A percentile compares a stretch with the other conserved stretches of the same genome.
Conservation (phyloP, 2,888 invertebrate genomes). For the Idaea straminata region DNA sequence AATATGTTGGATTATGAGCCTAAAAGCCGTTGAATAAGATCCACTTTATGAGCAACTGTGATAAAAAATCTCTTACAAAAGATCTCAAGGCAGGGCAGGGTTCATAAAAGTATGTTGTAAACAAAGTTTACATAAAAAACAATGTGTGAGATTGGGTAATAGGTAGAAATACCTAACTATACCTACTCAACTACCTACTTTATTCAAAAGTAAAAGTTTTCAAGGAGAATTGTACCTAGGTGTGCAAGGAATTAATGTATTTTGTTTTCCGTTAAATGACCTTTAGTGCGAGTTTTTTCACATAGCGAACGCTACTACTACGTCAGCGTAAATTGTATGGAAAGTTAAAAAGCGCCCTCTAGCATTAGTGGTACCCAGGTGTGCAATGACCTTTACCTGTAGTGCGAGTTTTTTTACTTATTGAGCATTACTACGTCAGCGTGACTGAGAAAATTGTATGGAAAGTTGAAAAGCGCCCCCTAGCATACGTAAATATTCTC, state of each 20-base stretch:
- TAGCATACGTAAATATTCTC: no score
- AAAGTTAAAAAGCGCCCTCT: no score
- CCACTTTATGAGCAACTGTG: no score
- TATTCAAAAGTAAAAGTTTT: neutral
- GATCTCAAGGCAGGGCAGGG: neutral
- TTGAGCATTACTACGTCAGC: no score
- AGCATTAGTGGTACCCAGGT: neutral
- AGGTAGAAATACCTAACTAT: neutral
- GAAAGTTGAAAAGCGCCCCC: no score
- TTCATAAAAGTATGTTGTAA: neutral
- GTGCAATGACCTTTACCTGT: neutral
- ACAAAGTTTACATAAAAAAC: neutral
- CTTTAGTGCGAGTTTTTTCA: neutral
- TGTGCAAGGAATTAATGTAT: neutral
- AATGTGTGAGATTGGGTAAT: neutral
- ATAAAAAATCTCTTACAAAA: neutral
- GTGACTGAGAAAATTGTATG: no score
- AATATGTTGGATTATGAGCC: no score
- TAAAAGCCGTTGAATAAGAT: no score
- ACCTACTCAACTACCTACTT: neutral
- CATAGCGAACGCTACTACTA: no score
- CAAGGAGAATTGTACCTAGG: neutral
- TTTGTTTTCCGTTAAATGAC: neutral
- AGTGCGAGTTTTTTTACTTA: no score
- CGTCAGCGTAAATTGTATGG: no score